Evolutionary conservation across 2,888 invertebrate genomes (phyloP).

Genomic region (Caenorhabditis drosophilae): DNA sequence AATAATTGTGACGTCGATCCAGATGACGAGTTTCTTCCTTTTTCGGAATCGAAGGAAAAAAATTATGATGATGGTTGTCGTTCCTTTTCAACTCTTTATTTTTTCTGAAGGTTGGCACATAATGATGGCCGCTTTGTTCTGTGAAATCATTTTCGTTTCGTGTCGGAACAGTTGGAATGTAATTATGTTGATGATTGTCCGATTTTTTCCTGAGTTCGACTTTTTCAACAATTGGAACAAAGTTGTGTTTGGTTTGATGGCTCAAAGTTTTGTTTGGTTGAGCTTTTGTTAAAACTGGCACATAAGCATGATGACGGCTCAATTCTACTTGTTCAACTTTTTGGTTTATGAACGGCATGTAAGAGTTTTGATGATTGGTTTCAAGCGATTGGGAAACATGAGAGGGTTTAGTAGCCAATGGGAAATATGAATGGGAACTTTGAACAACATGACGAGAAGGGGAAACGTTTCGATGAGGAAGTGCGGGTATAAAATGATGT

Average conservation of each 20-base stretch:
- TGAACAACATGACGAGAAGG: not conserved
- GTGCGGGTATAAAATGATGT: conserved; percentile 3
- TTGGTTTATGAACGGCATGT: too few species aligned
- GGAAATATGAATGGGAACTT: conserved; percentile 4
- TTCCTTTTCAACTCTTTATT: conserved; percentile 7
- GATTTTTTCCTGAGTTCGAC: not conserved
- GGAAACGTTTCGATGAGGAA: not conserved
- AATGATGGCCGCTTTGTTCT: conserved; percentile 13
- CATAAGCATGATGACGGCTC: conserved; percentile 8
- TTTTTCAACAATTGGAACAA: conserved; percentile 1
- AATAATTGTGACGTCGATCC: conserved; percentile 1
- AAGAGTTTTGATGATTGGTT: too few species aligned
- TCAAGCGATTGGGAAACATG: too few species aligned
- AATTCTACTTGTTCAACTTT: conserved; percentile 1
- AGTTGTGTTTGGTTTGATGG: not conserved
- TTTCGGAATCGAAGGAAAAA: conserved; percentile 10
- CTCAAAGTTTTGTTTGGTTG: not conserved
- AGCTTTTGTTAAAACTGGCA: conserved; percentile 2
- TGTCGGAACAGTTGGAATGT: not conserved
- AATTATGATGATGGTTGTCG: conserved; percentile 22
- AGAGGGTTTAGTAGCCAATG: not conserved
- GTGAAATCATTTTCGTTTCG: not conserved
- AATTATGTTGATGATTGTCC: not conserved
- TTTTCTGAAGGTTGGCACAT: conserved; percentile 16
- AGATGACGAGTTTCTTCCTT: not conserved